These are phyloP conservation scores for Aradophagus sp. DNA, from an alignment of 1,140 invertebrate species.

Conservation along the genomic window DNA sequence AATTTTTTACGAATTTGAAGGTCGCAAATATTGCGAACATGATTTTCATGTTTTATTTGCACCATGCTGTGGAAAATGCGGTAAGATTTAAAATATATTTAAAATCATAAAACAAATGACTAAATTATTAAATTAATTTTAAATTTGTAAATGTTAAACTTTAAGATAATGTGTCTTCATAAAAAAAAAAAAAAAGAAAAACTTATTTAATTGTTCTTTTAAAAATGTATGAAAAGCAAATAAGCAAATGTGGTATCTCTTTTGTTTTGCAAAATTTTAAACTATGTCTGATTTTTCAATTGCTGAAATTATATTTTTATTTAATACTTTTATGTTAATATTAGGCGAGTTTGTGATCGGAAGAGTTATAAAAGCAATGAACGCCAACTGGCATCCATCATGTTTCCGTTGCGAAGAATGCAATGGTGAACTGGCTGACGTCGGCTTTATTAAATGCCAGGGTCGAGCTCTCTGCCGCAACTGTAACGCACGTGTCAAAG, in stretches of 20 bases:
- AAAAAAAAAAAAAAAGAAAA: too few relatives aligned
- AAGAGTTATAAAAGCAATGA: conserved; percentile 99
- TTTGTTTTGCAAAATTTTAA: too few relatives aligned
- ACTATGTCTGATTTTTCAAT: too few relatives aligned
- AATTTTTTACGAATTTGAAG: conserved; percentile 99
- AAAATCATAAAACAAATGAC: conserved; percentile 7
- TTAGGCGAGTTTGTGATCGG: conserved; percentile 96
- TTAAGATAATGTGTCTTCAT: too few relatives aligned
- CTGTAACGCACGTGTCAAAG: conserved; percentile 97
- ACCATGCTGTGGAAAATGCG: conserved; percentile 98
- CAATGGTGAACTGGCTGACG: conserved; percentile 91
- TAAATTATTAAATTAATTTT: conserved; percentile 24
- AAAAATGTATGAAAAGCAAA: too few relatives aligned
- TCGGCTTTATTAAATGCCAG: conserved; percentile 97
- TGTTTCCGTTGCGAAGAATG: conserved; percentile 98
- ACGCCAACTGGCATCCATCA: conserved; percentile 97
- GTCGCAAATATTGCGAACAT: conserved; percentile 98
- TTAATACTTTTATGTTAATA: conserved; percentile 37
- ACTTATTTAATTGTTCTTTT: too few relatives aligned
- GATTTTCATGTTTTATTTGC: conserved; percentile 99
- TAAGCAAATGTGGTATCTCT: too few relatives aligned
- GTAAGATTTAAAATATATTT: conserved; percentile 74
- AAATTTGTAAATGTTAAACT: too few relatives aligned
- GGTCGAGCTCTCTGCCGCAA: conserved; percentile 95
- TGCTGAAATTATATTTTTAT: too few relatives aligned